Evolutionary conservation across 2,888 invertebrate species (phyloP).

Genomic region (Dryobotodes eremita): DNA sequence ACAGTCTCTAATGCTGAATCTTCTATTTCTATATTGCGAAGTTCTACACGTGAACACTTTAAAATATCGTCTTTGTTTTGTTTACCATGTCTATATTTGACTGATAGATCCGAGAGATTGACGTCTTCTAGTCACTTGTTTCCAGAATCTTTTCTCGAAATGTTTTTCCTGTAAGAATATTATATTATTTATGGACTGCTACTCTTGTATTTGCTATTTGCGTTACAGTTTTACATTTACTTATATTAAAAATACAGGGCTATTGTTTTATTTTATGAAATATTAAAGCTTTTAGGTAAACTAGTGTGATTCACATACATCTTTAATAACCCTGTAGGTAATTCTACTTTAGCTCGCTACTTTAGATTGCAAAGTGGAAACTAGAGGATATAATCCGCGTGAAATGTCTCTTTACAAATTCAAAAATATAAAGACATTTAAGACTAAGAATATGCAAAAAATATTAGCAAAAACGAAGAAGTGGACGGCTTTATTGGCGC

Average conservation of each 20-base stretch:
- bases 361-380: slow-evolving; percentile 42
- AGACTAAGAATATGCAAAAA: slow-evolving; percentile 60
- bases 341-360: slow-evolving; percentile 44
- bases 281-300: not conserved
- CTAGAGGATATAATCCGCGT: slow-evolving; percentile 46
- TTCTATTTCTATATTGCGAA: slow-evolving; percentile 59
- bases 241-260: slow-evolving; percentile 57
- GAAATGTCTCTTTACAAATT: slow-evolving; percentile 49
- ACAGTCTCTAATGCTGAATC: slow-evolving; percentile 60
- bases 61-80: slow-evolving; percentile 59
- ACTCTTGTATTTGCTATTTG: slow-evolving; percentile 12
- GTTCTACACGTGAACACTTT: slow-evolving; percentile 75
- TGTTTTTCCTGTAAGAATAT: slow-evolving; percentile 93
- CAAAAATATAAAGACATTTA: slow-evolving; percentile 38
- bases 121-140: slow-evolving; percentile 94
- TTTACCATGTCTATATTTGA: slow-evolving; percentile 80
- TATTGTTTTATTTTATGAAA: slow-evolving; percentile 42
- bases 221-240: slow-evolving; percentile 12
- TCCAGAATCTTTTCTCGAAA: slow-evolving; percentile 95
- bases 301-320: not conserved
- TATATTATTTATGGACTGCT: slow-evolving; percentile 63
- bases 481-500: slow-evolving; percentile 49
- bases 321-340: slow-evolving; percentile 62
- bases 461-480: slow-evolving; percentile 60
- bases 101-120: slow-evolving; percentile 90